Evolutionary conservation across 1,140 invertebrate species (phyloP), one percentile per base, ranked within the genome.

Genomic region (Leucophenga varia): DNA sequence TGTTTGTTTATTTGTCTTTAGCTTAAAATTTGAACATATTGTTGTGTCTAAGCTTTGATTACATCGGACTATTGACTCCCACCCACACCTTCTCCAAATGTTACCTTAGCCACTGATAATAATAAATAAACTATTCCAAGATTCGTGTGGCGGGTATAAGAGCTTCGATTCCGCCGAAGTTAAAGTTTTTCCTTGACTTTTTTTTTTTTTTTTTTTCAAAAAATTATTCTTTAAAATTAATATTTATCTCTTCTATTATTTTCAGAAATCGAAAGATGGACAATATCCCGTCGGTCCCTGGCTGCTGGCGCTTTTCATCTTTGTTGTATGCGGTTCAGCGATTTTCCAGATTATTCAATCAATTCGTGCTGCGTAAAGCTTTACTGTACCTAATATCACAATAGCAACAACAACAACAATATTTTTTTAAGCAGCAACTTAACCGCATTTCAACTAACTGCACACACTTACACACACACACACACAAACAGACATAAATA

Each of bases 241-340:
- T 20, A 9, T 40, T 59, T 42, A 57, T 49, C 36, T 43, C 1
- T 21, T 31, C 3, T 2, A 17, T 16, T 60, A 64, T 47, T 57
- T 86, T 85, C 79, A 97, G 94, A 97, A 97, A 88, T 72, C 82
- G 43, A 83, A 86, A 72, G 94, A 96, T 54, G 93, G 95, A 35
- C 87, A 91, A 69, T 93, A 95, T 68, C 92, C 96, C 5, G 95
- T 98, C 53, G 95, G 94, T 38, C 95, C 95, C 3, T 98, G 95
- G 93, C 81, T 99, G 1, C 77, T 99, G 67, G 96, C 89, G 31
- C 82, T 99, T 37, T 99, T 99, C 77, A 85, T 98, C 22, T 99
- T 98, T 78, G 95, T 98, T 47, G 95, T 99, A 3, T 98, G 95
- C 82, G 96, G 96, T 55, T 98, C 95, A 80, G 95, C 94, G 50